phyloP scores from a whole-genome alignment of 1,140 invertebrate genomes.

The Caenorhabditis elegans region DNA sequence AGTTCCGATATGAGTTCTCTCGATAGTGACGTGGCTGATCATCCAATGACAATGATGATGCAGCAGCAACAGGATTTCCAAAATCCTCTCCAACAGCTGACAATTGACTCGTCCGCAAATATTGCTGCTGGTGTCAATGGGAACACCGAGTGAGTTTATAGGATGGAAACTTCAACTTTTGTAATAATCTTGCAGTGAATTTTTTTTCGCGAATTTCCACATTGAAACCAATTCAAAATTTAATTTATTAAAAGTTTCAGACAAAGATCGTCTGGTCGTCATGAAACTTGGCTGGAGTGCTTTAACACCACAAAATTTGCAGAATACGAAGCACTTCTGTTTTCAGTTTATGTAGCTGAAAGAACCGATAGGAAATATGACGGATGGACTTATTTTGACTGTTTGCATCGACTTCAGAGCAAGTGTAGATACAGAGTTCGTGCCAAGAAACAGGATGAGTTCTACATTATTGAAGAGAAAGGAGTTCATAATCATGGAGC shows the following conservation, averaged over 20 bases:
- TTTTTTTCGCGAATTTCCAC: too few relatives aligned
- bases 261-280: background rate
- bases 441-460: conserved; percentile 26
- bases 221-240: too few relatives aligned
- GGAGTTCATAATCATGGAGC: conserved; percentile 39
- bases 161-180: too few relatives aligned
- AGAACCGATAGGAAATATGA: conserved; percentile 33
- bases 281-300: conserved; percentile 32
- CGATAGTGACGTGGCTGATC: background rate
- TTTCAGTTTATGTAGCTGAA: conserved; percentile 27
- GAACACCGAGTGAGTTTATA: background rate
- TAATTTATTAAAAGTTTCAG: background rate
- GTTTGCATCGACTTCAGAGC: conserved; percentile 33
- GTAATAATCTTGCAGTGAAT: too few relatives aligned
- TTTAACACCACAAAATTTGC: background rate
- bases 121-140: background rate
- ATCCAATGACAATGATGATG: background rate
- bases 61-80: background rate
- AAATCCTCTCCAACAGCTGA: background rate
- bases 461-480: conserved; percentile 42
- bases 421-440: conserved; percentile 41
- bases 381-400: conserved; percentile 37
- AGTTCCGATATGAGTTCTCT: background rate
- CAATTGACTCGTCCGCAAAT: background rate
- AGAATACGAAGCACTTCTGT: conserved; percentile 38